Evolutionary conservation across 2,888 invertebrate species (phyloP).

Genomic region (Conistra vaccinii): DNA sequence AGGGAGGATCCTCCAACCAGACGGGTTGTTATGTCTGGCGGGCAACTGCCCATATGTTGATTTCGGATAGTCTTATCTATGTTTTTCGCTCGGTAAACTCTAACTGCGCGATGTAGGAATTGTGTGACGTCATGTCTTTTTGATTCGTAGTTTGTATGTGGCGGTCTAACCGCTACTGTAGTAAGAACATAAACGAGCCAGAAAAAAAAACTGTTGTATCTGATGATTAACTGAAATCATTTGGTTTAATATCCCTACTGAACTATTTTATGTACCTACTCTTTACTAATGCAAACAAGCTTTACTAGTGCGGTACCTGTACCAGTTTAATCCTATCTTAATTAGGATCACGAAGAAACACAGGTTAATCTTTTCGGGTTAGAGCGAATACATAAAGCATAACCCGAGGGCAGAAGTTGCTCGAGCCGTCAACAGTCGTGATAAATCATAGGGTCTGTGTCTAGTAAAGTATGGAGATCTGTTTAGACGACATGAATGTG

Average conservation of each 20-base stretch:
- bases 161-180: too few relatives aligned
- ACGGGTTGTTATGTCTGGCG: too few relatives aligned
- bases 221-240: not conserved
- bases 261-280: not conserved
- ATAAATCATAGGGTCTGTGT: constrained; percentile 17
- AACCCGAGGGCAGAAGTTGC: not conserved
- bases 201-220: not conserved
- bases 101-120: too few relatives aligned
- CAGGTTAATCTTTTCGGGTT: constrained; percentile 34
- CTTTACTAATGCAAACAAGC: not conserved
- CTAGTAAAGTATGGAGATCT: not conserved
- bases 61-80: too few relatives aligned
- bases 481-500: not conserved
- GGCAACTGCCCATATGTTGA: too few relatives aligned
- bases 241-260: not conserved
- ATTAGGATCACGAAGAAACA: constrained; percentile 16
- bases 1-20: too few relatives aligned
- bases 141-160: too few relatives aligned
- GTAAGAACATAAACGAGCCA: not conserved
- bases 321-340: constrained; percentile 16
- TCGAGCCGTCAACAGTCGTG: constrained; percentile 40
- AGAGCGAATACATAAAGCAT: constrained; percentile 23
- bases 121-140: too few relatives aligned
- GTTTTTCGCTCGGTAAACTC: too few relatives aligned
- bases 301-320: not conserved